A percentile compares a stretch with the other conserved stretches of the same genome.
Conservation (phyloP, 2,113 vertebrate genomes). For the Notiomystis cincta region DNA sequence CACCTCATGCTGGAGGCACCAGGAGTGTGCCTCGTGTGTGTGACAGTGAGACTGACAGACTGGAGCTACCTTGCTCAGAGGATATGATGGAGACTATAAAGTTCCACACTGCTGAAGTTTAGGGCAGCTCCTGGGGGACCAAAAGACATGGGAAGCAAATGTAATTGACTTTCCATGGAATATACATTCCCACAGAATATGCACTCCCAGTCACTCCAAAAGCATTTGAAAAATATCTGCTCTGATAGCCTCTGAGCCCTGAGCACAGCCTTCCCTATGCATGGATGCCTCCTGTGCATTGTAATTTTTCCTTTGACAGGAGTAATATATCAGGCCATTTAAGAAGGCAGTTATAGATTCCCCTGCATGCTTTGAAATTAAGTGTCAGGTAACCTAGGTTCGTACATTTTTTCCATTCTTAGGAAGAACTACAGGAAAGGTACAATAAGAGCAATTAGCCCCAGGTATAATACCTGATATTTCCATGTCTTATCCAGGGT, state of each 20-base stretch:
- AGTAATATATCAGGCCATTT: background rate
- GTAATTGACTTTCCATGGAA: background rate
- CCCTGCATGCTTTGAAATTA: background rate
- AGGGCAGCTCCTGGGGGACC: background rate
- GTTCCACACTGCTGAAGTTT: background rate
- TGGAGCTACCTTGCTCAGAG: background rate
- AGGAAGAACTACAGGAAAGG: background rate
- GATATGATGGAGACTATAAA: background rate
- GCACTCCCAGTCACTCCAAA: background rate
- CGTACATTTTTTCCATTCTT: constrained; percentile 8
- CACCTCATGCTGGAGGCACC: background rate
- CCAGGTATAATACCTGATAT: background rate
- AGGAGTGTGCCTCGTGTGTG: accelerated
- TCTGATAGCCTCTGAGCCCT: background rate
- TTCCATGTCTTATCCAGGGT: background rate
- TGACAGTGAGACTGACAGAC: too few species aligned
- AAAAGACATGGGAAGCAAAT: background rate
- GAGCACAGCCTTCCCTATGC: background rate
- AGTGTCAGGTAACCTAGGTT: background rate
- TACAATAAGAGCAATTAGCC: background rate
- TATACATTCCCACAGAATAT: background rate
- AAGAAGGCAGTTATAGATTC: background rate
- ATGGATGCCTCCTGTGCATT: background rate
- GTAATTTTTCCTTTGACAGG: background rate
- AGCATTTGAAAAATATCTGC: background rate